Base-by-base conservation (phyloP, 2,888 invertebrate species). In the Galerucella calmariensis region DNA sequence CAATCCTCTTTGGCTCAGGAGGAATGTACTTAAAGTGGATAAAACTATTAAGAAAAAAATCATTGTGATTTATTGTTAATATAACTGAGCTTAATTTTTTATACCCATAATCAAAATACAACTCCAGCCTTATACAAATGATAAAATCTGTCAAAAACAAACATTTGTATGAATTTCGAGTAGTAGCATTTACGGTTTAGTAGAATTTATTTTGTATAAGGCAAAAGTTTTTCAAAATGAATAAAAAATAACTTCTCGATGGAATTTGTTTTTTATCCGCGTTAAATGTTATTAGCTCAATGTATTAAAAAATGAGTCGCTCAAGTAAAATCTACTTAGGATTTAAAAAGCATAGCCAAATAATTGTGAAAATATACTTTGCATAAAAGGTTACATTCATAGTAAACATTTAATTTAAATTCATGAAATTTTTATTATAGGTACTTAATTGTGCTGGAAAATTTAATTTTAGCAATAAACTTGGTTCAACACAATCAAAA, bases 11-110 rank as follows among this genome's bases (percentile, higher is more conserved):
- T 53, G 78, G 79, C 79, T 79, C 79, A 79, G 69, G 75, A 76
- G 68, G 82, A 81, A 82, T 81, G 79, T 79, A 82, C 81, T 78
- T 79, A 74, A 77, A 72, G 75, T 78, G 81, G 81, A 81, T 81
- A 74, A 73, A 77, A 74, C 76, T 59, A 72, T 48, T 72, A 59
- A 74, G 67, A 70, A 74, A 73, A 72, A 53, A 75, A 48, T 65
- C 56, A 65, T 63, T 69, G 58, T 63, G 48, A 66, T 71, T 71
- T 71, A 58, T 66, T 48, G 41, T 65, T 71, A 44, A 53, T 44
- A 65, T 53, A 71, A 53, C 53, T 65, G 63, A 65, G 63, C 63
- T 65, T 65, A 46, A 58, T 67, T 67, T 67, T 56, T 67, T 67
- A 24, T 67, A 56, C 51, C 27, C n/a, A 14, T 67, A 53, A 67